phyloP scores from a whole-genome alignment of 1,140 invertebrate species.

The Drosophila pachea region DNA sequence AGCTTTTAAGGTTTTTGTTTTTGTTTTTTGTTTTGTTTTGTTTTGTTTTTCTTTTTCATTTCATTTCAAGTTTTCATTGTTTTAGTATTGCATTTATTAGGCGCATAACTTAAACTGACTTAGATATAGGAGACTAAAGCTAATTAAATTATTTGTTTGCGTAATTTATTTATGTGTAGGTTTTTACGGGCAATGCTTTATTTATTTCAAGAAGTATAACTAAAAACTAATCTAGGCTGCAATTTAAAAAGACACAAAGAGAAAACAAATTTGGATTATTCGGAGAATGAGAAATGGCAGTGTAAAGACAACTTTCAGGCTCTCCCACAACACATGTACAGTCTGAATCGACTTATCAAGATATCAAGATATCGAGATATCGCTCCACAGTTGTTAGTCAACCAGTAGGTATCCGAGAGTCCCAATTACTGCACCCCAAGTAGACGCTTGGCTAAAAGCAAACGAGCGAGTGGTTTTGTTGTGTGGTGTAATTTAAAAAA shows the following conservation, averaged over 20 bases:
- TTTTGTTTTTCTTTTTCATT: too few relatives aligned
- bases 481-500: constrained; percentile 43
- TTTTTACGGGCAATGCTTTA: constrained; percentile 27
- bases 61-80: constrained; percentile 39
- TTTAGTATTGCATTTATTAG: constrained; percentile 75
- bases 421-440: constrained; percentile 18
- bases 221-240: constrained; percentile 46
- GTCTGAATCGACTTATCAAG: too few relatives aligned
- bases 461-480: constrained; percentile 57
- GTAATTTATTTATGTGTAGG: constrained; percentile 33
- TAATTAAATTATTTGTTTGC: constrained; percentile 59
- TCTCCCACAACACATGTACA: neutral
- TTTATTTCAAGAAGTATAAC: constrained; percentile 39
- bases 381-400: constrained; percentile 25
- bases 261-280: constrained; percentile 29
- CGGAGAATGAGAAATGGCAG: too few relatives aligned
- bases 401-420: constrained; percentile 33
- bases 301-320: neutral
- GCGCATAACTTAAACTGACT: constrained; percentile 65
- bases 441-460: constrained; percentile 63
- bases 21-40: constrained; percentile 28
- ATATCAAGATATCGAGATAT: constrained; percentile 6
- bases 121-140: constrained; percentile 43
- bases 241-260: constrained; percentile 43
- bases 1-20: constrained; percentile 40